Percentiles rank a stretch among this genome's conserved stretches.
Evolutionary conservation across 2,888 invertebrate species (phyloP).

Genomic region (Agrotis ipsilon): DNA sequence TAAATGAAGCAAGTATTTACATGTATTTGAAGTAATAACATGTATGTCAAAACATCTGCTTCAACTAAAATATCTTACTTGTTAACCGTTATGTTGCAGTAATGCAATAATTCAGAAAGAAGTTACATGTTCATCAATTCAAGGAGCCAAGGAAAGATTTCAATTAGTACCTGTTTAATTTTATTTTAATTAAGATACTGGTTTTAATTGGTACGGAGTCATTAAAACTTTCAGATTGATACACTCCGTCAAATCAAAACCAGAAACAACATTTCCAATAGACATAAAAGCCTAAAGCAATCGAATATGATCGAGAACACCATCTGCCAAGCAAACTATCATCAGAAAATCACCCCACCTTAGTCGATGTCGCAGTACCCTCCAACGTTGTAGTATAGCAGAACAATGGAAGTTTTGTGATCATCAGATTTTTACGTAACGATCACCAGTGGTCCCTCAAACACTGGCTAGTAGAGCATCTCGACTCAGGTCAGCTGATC

Average conservation of each 20-base stretch:
- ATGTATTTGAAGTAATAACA: too few relatives aligned
- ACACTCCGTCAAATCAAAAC: too few relatives aligned
- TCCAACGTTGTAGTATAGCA: constrained; percentile 4
- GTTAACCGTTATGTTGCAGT: too few relatives aligned
- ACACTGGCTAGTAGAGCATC: constrained; percentile 52
- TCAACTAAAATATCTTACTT: not conserved
- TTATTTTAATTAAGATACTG: too few relatives aligned
- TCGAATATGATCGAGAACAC: not conserved
- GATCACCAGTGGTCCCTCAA: constrained; percentile 21
- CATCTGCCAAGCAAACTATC: not conserved
- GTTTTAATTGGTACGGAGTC: too few relatives aligned
- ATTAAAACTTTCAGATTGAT: too few relatives aligned
- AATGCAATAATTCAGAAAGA: too few relatives aligned
- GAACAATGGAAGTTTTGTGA: constrained; percentile 37
- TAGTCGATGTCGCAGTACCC: not conserved
- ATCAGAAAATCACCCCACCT: not conserved
- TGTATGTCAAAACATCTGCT: not conserved
- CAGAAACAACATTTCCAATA: too few relatives aligned
- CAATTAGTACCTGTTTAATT: too few relatives aligned
- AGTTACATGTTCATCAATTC: not conserved
- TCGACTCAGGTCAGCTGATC: constrained; percentile 61
- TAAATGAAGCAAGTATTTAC: not conserved
- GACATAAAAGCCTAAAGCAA: too few relatives aligned
- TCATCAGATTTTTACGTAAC: constrained; percentile 48
- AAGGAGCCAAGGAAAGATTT: not conserved